Conservation (phyloP, 2,888 invertebrate genomes). For the Aphodius sticticus region DNA sequence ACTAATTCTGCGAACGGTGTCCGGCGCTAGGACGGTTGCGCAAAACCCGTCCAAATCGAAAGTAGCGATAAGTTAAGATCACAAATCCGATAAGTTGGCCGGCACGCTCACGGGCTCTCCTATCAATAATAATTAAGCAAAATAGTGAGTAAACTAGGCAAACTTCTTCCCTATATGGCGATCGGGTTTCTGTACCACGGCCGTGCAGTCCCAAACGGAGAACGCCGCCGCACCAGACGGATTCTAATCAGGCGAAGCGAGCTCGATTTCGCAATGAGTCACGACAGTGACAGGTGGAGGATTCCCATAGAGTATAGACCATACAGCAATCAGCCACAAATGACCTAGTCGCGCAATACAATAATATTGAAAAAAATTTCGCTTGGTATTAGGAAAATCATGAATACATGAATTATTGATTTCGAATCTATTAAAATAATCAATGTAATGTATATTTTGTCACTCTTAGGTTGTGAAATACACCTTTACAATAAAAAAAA, state of each 20-base stretch:
- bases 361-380: too few relatives aligned
- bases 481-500: too few relatives aligned
- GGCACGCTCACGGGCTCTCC: constrained; percentile 15
- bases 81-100: not conserved
- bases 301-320: constrained; percentile 9
- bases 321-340: not conserved
- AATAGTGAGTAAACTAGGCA: constrained; percentile 53
- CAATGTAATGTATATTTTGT: too few relatives aligned
- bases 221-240: not conserved
- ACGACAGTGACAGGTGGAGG: constrained; percentile 17
- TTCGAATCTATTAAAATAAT: too few relatives aligned
- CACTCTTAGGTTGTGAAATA: too few relatives aligned
- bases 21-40: not conserved
- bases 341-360: too few relatives aligned
- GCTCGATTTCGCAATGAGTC: constrained; percentile 17
- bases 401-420: too few relatives aligned
- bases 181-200: constrained; percentile 55
- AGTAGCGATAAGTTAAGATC: not conserved
- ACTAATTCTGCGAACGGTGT: not conserved
- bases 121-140: constrained; percentile 48
- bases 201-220: constrained; percentile 50
- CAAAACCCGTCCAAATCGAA: not conserved
- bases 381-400: too few relatives aligned
- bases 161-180: constrained; percentile 57
- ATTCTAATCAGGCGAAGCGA: too few relatives aligned